Conservation (phyloP, 1,140 invertebrate genomes). For the Paraescarpia echinospica region DNA sequence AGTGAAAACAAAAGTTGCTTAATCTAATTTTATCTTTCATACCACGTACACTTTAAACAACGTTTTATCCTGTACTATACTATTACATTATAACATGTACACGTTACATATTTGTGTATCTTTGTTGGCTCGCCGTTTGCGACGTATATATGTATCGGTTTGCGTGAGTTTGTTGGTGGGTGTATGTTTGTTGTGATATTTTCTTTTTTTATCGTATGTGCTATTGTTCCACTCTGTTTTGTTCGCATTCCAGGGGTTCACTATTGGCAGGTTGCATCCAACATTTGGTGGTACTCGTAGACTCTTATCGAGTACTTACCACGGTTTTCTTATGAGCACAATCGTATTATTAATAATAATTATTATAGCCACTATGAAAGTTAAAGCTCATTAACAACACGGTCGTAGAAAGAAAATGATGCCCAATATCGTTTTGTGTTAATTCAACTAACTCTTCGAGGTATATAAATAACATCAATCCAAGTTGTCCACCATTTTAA, state of each 20-base stretch:
- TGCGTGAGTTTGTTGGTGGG: no score
- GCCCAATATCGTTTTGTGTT: not conserved
- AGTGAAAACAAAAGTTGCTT: not conserved
- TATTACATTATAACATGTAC: not conserved
- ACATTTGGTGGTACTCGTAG: not conserved
- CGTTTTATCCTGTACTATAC: not conserved
- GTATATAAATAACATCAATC: not conserved
- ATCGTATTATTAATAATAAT: not conserved
- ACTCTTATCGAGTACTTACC: not conserved
- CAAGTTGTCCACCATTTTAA: not conserved
- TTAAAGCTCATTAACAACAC: no score
- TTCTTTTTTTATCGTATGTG: no score
- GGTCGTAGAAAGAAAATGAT: no score
- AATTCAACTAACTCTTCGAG: not conserved
- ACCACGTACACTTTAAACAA: not conserved
- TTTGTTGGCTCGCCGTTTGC: not conserved
- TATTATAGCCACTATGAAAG: no score
- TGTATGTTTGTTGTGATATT: no score
- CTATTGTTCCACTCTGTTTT: not conserved
- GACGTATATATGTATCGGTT: no score
- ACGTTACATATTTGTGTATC: not conserved
- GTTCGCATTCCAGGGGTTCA: not conserved
- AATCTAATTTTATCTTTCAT: not conserved
- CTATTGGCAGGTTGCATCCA: not conserved
- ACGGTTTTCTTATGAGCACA: not conserved